Evolutionary conservation across 64 coral and sea anemone genomes (phyloP).

Genomic region (Montipora capricornis): DNA sequence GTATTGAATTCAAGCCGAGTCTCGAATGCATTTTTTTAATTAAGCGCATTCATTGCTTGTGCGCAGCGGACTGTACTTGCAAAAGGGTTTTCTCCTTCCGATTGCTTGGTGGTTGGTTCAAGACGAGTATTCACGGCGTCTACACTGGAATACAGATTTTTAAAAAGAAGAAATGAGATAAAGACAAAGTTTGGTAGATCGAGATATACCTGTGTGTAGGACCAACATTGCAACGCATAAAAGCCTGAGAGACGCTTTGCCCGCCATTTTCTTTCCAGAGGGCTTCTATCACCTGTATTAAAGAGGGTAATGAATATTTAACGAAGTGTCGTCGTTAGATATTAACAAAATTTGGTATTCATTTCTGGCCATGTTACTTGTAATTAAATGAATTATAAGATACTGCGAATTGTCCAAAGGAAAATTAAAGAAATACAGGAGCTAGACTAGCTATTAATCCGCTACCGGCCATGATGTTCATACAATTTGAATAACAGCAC

Average conservation of each 20-base stretch:
- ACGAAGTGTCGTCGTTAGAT: constrained; percentile 6
- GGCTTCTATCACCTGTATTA: constrained; percentile 33
- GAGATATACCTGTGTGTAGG: constrained; percentile 1
- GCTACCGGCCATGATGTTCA: too few species aligned
- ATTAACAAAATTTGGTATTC: constrained; percentile 18
- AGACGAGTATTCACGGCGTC: constrained; percentile 16
- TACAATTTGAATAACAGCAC: too few species aligned
- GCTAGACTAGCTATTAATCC: too few species aligned
- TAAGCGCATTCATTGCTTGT: not conserved
- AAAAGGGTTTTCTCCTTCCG: not conserved
- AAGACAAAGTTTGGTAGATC: not conserved
- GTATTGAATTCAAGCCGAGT: not conserved
- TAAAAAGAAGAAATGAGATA: not conserved
- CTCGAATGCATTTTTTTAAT: not conserved
- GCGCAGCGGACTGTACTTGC: not conserved
- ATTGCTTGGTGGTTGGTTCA: not conserved
- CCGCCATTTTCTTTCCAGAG: constrained; percentile 50
- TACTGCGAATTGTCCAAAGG: not conserved
- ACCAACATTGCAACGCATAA: not conserved
- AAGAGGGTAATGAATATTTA: constrained; percentile 48
- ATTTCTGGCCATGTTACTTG: constrained; percentile 3
- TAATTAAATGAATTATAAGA: not conserved
- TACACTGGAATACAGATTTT: not conserved
- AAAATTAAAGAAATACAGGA: too few species aligned
- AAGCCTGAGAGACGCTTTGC: not conserved